Conservation (phyloP, 92 coral and sea anemone genomes). For the Siderastrea radians region DNA sequence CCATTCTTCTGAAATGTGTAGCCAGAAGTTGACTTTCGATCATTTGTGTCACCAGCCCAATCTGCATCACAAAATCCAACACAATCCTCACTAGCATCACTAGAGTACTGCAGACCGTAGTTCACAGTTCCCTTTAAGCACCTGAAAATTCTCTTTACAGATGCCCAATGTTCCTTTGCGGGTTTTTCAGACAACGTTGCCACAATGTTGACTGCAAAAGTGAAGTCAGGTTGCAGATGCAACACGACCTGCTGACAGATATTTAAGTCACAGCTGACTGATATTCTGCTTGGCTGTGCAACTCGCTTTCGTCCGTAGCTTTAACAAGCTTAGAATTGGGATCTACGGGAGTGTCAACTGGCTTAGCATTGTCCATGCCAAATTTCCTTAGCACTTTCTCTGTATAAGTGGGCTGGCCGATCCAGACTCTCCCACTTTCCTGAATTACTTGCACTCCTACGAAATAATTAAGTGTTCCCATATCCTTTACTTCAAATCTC, state of each 20-base stretch:
- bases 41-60: constrained; percentile 70
- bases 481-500: too few species aligned
- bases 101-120: constrained; percentile 60
- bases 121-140: constrained; percentile 68
- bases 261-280: constrained; percentile 60
- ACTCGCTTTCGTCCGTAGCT: neutral
- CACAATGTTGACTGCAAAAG: constrained; percentile 70
- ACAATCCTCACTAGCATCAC: constrained; percentile 47
- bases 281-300: constrained; percentile 27
- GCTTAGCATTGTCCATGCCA: constrained; percentile 62
- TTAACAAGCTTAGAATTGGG: constrained; percentile 64
- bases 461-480: too few species aligned
- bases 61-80: constrained; percentile 79
- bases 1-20: constrained; percentile 69
- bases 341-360: constrained; percentile 73
- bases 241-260: constrained; percentile 41
- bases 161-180: constrained; percentile 66
- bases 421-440: too few species aligned
- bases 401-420: constrained; percentile 15
- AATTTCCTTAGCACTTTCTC: constrained; percentile 53
- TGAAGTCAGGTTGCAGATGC: constrained; percentile 70
- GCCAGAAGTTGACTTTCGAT: constrained; percentile 76
- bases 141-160: constrained; percentile 67
- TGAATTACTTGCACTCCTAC: too few species aligned
- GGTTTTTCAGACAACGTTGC: constrained; percentile 62